Evolutionary conservation across 2,113 vertebrate genomes (phyloP).

Genomic region (Platysteira castanea): DNA sequence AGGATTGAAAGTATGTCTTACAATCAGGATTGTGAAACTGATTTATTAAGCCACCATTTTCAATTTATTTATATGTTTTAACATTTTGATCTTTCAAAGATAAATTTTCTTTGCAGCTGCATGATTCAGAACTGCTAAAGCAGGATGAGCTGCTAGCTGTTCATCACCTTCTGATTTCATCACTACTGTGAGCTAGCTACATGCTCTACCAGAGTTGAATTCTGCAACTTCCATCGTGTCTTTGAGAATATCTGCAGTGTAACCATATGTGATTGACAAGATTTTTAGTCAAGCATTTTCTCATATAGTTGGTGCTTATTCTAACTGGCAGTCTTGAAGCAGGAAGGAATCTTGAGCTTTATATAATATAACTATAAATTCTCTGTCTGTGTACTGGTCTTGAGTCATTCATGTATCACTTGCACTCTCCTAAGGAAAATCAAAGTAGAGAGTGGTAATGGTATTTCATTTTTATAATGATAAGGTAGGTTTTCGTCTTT

Average conservation of each 20-base stretch:
- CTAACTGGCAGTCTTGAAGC: neutral
- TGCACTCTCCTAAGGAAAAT: neutral
- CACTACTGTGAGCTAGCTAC: neutral
- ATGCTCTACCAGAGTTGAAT: neutral
- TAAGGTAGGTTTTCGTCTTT: constrained; percentile 10
- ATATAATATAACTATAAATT: neutral
- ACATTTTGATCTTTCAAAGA: neutral
- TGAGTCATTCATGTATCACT: neutral
- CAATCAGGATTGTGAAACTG: neutral
- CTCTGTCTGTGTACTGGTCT: neutral
- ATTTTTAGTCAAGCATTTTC: neutral
- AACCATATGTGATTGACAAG: neutral
- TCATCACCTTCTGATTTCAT: neutral
- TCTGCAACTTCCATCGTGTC: accelerated
- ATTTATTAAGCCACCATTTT: neutral
- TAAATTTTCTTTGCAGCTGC: neutral
- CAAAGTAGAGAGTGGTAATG: neutral
- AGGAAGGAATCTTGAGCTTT: neutral
- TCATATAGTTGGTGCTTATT: neutral
- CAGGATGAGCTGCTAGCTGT: neutral
- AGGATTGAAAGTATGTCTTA: neutral
- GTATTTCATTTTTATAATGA: neutral
- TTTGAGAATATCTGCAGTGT: neutral
- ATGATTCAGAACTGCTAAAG: neutral
- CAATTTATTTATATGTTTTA: neutral